These are phyloP conservation scores for Rhynchomys soricoides DNA, from an alignment of 2,113 vertebrate species.

Conservation along the genomic window DNA sequence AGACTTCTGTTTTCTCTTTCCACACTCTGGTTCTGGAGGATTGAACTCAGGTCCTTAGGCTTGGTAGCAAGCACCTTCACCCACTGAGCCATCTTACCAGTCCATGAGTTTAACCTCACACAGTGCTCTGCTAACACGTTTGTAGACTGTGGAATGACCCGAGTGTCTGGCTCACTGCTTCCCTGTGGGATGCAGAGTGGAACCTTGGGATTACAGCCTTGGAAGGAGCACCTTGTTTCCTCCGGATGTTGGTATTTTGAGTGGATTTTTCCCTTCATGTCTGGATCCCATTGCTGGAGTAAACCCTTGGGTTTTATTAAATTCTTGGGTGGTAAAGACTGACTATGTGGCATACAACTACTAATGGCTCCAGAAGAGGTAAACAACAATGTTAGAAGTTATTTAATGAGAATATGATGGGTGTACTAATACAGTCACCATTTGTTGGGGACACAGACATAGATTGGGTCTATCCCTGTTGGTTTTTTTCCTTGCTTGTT, in stretches of 20 bases:
- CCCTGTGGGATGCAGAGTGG: no score
- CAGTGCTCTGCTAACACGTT: rapidly evolving
- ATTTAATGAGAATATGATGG: neutral
- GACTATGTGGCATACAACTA: neutral
- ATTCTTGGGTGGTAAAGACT: neutral
- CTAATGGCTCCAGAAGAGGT: neutral
- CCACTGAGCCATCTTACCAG: neutral
- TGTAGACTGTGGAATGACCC: neutral
- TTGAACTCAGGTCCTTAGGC: neutral
- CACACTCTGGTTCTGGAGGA: neutral
- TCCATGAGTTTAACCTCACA: rapidly evolving
- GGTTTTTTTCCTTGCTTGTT: neutral
- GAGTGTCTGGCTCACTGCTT: neutral
- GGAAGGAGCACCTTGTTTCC: neutral
- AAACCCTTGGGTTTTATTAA: neutral
- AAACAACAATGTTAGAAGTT: neutral
- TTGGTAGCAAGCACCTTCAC: neutral
- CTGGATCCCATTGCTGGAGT: neutral
- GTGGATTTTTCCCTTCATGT: neutral
- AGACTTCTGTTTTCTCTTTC: neutral
- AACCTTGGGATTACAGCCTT: neutral
- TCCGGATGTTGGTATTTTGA: neutral
- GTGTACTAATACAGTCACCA: rapidly evolving
- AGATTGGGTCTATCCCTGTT: neutral
- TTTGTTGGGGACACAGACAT: neutral